A percentile compares a stretch with the other conserved stretches of the same genome.
These are phyloP conservation scores for Columba guinea DNA, from an alignment of 2,797 vertebrate genomes.

Conservation along the genomic window DNA sequence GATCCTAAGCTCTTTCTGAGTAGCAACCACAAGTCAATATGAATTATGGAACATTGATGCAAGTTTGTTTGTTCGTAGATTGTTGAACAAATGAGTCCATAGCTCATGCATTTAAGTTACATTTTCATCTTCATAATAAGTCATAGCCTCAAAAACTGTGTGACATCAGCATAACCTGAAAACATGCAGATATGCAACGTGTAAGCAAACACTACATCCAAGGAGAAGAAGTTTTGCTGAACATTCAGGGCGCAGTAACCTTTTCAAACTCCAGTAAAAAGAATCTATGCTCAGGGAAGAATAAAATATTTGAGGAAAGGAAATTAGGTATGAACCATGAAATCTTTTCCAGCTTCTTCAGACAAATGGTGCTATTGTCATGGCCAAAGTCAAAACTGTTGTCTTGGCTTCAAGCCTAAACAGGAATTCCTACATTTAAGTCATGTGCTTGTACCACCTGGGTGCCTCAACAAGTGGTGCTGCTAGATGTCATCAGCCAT, in stretches of 20 bases:
- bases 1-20: neutral
- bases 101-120: neutral
- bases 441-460: neutral
- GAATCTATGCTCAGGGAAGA: neutral
- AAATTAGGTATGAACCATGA: neutral
- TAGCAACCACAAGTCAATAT: neutral
- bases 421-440: neutral
- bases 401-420: neutral
- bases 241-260: neutral
- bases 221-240: neutral
- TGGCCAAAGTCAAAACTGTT: neutral
- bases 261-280: neutral
- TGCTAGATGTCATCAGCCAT: neutral
- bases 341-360: neutral
- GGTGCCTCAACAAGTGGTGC: neutral
- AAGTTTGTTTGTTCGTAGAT: neutral
- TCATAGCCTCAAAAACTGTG: neutral
- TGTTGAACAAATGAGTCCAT: neutral
- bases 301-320: neutral
- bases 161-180: neutral
- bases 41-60: neutral
- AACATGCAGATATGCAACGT: neutral
- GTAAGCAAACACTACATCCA: neutral
- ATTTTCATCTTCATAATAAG: neutral
- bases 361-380: rapidly evolving